phyloP scores from a whole-genome alignment of 2,888 invertebrate species.

The Pseudococcus viburni region DNA sequence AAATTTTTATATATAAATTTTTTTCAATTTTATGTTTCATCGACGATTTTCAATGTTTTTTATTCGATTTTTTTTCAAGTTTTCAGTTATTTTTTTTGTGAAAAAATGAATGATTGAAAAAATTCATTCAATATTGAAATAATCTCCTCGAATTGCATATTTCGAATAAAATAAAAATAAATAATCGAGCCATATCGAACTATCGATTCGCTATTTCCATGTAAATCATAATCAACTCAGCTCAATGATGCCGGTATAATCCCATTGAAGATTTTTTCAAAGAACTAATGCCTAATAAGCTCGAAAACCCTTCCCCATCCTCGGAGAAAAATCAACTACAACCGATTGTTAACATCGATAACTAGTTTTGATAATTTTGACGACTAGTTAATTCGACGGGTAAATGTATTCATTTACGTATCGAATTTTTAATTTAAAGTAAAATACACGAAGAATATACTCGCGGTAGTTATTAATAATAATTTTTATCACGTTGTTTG shows the following conservation, averaged over 20 bases:
- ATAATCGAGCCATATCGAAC: too few relatives aligned
- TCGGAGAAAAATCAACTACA: neutral
- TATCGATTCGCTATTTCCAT: too few relatives aligned
- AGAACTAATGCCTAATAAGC: too few relatives aligned
- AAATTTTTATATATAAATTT: too few relatives aligned
- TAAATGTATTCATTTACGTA: conserved; percentile 41
- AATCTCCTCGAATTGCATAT: too few relatives aligned
- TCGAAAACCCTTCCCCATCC: neutral
- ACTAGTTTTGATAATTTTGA: conserved; percentile 22
- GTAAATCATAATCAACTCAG: neutral
- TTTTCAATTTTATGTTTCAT: too few relatives aligned
- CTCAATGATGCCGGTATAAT: neutral
- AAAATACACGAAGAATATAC: neutral
- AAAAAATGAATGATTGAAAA: too few relatives aligned
- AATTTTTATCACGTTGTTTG: conserved; percentile 50
- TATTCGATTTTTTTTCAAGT: too few relatives aligned
- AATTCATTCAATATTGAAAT: too few relatives aligned
- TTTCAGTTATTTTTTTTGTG: too few relatives aligned
- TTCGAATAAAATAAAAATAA: too few relatives aligned
- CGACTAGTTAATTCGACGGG: neutral
- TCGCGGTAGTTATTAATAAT: conserved; percentile 40
- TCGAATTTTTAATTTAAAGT: conserved; percentile 39
- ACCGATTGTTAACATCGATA: conserved; percentile 16
- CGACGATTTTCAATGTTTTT: too few relatives aligned
- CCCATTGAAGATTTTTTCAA: neutral